Conservation (phyloP, 2,797 vertebrate genomes). For the Sphenodon punctatus region DNA sequence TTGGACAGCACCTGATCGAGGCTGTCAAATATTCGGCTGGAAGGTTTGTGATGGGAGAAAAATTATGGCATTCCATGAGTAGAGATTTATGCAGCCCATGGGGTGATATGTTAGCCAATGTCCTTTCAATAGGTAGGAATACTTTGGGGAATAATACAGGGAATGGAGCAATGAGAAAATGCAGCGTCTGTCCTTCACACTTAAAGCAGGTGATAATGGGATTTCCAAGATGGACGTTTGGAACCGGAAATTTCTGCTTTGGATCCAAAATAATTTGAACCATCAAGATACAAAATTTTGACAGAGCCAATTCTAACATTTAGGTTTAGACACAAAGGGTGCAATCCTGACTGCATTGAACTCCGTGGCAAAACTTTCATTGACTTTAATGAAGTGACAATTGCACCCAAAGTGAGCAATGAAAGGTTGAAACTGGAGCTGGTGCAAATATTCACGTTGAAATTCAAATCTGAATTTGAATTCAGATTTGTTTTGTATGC, state of each 20-base stretch:
- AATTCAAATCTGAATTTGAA: too few species aligned
- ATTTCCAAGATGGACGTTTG: not conserved
- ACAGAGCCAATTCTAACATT: not conserved
- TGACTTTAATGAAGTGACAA: too few species aligned
- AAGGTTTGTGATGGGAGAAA: slow-evolving; percentile 78
- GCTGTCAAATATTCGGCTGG: slow-evolving; percentile 79
- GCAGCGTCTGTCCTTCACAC: not conserved
- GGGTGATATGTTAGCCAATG: slow-evolving; percentile 55
- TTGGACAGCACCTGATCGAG: slow-evolving; percentile 84
- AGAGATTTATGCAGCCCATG: slow-evolving; percentile 76
- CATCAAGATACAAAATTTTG: too few species aligned
- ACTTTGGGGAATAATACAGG: slow-evolving; percentile 15
- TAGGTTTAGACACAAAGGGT: too few species aligned
- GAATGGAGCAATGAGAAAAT: not conserved
- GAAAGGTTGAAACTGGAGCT: too few species aligned
- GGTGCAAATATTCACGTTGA: too few species aligned
- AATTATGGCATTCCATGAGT: slow-evolving; percentile 71
- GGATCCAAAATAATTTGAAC: not conserved
- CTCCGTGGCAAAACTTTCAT: too few species aligned
- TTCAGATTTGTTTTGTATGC: too few species aligned
- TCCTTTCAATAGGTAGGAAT: slow-evolving; percentile 48
- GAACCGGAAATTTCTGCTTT: not conserved
- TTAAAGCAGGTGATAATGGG: not conserved
- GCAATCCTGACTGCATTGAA: too few species aligned
- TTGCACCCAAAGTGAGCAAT: too few species aligned